These are phyloP conservation scores for Cygnus buccinator DNA, from an alignment of 2,113 vertebrate species.

Conservation along the genomic window DNA sequence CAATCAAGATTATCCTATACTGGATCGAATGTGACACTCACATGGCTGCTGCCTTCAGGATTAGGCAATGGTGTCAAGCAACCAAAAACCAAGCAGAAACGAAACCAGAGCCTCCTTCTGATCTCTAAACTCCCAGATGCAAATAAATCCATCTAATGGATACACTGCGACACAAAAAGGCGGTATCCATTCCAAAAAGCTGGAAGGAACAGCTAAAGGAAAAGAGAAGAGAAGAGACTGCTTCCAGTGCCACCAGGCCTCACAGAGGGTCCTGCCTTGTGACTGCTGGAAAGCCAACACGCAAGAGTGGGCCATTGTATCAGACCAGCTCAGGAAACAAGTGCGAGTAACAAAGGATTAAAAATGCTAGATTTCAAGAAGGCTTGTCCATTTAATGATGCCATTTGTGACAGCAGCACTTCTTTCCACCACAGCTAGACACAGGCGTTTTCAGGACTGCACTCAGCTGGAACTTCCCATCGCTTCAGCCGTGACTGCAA, in stretches of 20 bases:
- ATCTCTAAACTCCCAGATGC: neutral
- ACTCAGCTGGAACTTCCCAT: neutral
- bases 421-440: neutral
- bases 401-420: neutral
- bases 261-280: neutral
- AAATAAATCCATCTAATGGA: neutral
- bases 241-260: neutral
- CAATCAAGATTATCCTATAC: constrained; percentile 25
- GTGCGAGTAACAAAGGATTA: neutral
- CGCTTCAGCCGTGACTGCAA: neutral
- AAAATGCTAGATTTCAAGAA: neutral
- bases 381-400: constrained; percentile 15
- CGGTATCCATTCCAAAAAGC: neutral
- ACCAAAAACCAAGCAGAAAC: neutral
- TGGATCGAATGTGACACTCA: neutral
- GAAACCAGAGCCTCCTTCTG: neutral
- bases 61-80: neutral
- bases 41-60: fast-evolving
- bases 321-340: neutral
- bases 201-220: neutral
- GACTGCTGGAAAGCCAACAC: neutral
- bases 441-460: neutral
- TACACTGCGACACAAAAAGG: neutral
- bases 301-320: fast-evolving
- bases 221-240: neutral